phyloP scores from a whole-genome alignment of 2,797 vertebrate species.

The Cetoscarus ocellatus region DNA sequence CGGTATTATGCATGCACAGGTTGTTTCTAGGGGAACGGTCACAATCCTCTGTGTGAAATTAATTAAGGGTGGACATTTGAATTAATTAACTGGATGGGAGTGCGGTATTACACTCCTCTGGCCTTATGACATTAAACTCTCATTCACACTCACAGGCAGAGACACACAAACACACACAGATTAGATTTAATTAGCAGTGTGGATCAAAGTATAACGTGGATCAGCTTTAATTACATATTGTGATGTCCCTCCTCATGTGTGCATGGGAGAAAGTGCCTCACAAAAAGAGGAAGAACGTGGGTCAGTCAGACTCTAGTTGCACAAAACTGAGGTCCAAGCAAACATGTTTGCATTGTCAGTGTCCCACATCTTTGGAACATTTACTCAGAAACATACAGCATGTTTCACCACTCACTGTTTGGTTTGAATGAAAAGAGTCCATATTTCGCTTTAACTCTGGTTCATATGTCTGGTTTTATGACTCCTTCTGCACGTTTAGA shows the following conservation, averaged over 20 bases:
- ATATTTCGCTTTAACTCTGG: too few relatives aligned
- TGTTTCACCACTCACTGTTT: too few relatives aligned
- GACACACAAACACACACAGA: constrained; percentile 44
- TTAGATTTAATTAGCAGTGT: constrained; percentile 74
- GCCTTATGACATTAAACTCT: constrained; percentile 71
- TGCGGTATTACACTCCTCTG: constrained; percentile 69
- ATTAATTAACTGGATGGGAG: constrained; percentile 77
- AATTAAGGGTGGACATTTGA: constrained; percentile 78
- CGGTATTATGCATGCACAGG: constrained; percentile 58
- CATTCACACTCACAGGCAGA: constrained; percentile 21
- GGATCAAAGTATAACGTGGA: constrained; percentile 7
- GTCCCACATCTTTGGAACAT: constrained; percentile 10
- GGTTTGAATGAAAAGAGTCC: too few relatives aligned
- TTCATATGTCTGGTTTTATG: too few relatives aligned
- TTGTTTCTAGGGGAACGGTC: constrained; percentile 65
- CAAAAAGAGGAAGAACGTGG: constrained; percentile 2
- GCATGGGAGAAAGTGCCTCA: background rate
- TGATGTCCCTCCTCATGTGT: constrained; percentile 9
- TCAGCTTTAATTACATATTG: constrained; percentile 72
- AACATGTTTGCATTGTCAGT: constrained; percentile 37
- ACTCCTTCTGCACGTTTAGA: too few relatives aligned
- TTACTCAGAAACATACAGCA: background rate
- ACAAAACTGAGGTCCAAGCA: constrained; percentile 29
- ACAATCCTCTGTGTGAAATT: constrained; percentile 71
- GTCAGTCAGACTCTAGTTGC: constrained; percentile 30